phyloP scores from a whole-genome alignment of 37 sponge, comb jelly and placozoan species.

The Petrosia ficiformis region DNA sequence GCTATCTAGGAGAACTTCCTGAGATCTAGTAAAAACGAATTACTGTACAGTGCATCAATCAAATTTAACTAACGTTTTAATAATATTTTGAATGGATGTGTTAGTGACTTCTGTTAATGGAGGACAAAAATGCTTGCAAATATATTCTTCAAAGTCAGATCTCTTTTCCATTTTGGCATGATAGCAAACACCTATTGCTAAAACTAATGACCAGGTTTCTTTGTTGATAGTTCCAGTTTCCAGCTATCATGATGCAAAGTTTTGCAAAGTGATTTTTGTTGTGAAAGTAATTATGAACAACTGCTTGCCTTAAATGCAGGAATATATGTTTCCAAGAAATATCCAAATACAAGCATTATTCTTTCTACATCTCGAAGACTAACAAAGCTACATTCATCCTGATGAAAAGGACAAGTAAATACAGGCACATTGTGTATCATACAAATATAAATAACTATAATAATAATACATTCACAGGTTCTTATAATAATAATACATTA shows the following conservation, averaged over 20 bases:
- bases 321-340: slow-evolving; percentile 35
- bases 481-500: background rate
- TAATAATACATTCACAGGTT: background rate
- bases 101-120: slow-evolving; percentile 34
- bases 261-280: no score
- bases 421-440: background rate
- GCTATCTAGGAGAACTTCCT: slow-evolving; percentile 47
- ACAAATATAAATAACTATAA: background rate
- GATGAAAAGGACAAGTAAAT: no score
- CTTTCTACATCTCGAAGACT: slow-evolving; percentile 68
- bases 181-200: slow-evolving; percentile 49
- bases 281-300: no score
- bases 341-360: slow-evolving; percentile 38
- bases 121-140: slow-evolving; percentile 27
- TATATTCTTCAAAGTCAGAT: slow-evolving; percentile 40
- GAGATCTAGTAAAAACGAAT: slow-evolving; percentile 25
- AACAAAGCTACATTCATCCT: slow-evolving; percentile 75
- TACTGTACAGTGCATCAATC: background rate
- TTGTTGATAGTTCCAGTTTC: no score
- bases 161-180: slow-evolving; percentile 35
- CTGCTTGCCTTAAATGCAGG: no score
- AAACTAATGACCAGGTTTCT: slow-evolving; percentile 8
- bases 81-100: slow-evolving; percentile 33
- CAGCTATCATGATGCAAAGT: no score
- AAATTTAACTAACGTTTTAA: slow-evolving; percentile 25